Conservation (phyloP, 2,888 invertebrate genomes). For the Micoletzkya japonica region DNA sequence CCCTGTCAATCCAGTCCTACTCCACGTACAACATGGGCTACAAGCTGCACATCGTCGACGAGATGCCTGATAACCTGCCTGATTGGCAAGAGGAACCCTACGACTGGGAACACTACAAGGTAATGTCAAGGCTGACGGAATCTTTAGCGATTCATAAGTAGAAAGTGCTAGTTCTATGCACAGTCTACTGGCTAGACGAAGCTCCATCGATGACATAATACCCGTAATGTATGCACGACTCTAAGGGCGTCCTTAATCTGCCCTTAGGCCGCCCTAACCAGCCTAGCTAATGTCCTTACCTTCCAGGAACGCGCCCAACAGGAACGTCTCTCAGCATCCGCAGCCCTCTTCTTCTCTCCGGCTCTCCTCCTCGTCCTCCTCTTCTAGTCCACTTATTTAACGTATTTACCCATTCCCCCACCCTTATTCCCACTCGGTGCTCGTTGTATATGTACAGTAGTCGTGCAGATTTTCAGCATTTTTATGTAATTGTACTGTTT, state of each 20-base stretch:
- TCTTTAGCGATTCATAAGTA: no score
- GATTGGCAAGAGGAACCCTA: slow-evolving; percentile 53
- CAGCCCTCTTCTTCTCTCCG: not conserved
- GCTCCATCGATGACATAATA: no score
- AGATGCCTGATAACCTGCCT: slow-evolving; percentile 54
- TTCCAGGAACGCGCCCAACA: not conserved
- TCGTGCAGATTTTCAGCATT: no score
- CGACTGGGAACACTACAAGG: slow-evolving; percentile 50
- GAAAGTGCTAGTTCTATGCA: no score
- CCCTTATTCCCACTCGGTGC: not conserved
- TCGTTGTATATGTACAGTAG: no score
- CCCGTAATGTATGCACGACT: no score
- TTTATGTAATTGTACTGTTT: no score
- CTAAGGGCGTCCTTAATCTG: no score
- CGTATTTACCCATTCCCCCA: not conserved
- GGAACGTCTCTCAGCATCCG: slow-evolving; percentile 1
- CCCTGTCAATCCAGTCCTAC: slow-evolving; percentile 75
- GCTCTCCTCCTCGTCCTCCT: slow-evolving; percentile 7
- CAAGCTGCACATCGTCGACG: slow-evolving; percentile 87
- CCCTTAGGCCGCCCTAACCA: no score
- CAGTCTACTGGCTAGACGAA: slow-evolving; percentile 16
- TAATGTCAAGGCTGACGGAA: no score
- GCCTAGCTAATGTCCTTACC: no score
- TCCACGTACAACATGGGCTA: slow-evolving; percentile 93
- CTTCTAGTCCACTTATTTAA: not conserved